Evolutionary conservation across 2,113 vertebrate genomes (phyloP).

Genomic region (Cricetomys ansorgei): DNA sequence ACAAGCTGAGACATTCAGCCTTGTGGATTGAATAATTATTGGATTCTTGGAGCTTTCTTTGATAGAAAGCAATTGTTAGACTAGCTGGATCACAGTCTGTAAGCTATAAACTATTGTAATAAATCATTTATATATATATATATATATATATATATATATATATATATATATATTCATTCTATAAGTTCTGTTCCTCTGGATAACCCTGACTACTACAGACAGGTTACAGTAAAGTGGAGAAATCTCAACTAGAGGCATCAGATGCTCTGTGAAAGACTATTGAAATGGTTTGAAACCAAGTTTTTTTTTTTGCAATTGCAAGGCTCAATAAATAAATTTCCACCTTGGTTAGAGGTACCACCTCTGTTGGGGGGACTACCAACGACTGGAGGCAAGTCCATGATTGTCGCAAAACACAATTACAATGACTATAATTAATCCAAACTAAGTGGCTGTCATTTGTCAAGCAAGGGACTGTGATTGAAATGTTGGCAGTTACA

Average conservation of each 20-base stretch:
- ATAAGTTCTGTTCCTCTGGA: not conserved
- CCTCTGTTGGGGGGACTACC: not conserved
- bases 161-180: not conserved
- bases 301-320: not conserved
- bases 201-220: not conserved
- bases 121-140: no score
- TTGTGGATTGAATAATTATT: not conserved
- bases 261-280: no score
- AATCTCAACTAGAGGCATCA: not conserved
- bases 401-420: not conserved
- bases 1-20: not conserved
- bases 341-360: not conserved
- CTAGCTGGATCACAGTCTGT: not conserved
- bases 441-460: not conserved
- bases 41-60: not conserved
- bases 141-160: no score
- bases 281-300: not conserved
- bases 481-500: not conserved
- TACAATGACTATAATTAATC: not conserved
- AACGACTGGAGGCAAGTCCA: not conserved
- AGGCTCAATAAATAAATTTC: not conserved
- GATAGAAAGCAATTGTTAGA: not conserved
- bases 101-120: no score
- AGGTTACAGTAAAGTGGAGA: not conserved
- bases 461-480: not conserved